Evolutionary conservation across 1,140 invertebrate genomes (phyloP).

Genomic region (Rhizoglyphus robini): DNA sequence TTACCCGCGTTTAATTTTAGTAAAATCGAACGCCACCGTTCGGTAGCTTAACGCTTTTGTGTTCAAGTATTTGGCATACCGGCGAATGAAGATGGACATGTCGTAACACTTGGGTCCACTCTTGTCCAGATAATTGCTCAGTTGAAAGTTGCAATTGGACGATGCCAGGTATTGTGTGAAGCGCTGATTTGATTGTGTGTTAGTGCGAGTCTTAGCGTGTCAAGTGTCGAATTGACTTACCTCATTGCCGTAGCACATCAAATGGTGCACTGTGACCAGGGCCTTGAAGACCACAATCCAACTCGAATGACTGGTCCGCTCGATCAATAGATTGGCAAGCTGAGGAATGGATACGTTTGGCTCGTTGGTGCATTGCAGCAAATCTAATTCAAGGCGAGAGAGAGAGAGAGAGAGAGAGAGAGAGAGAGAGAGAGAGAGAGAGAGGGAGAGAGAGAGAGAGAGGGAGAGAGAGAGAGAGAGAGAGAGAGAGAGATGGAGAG

Average conservation of each 20-base stretch:
- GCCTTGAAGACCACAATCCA: slow-evolving; percentile 99
- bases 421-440: background rate
- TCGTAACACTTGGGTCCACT: slow-evolving; percentile 84
- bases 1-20: slow-evolving; percentile 97
- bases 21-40: slow-evolving; percentile 97
- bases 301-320: slow-evolving; percentile 88
- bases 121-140: slow-evolving; percentile 92
- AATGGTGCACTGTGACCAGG: slow-evolving; percentile 92
- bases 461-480: no score
- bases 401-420: no score
- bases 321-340: slow-evolving; percentile 91
- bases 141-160: slow-evolving; percentile 96
- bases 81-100: slow-evolving; percentile 96
- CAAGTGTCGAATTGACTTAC: slow-evolving; percentile 40
- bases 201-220: background rate
- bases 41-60: slow-evolving; percentile 97
- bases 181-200: slow-evolving; percentile 60
- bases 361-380: slow-evolving; percentile 98
- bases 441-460: background rate
- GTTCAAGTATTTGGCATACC: slow-evolving; percentile 97
- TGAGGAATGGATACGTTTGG: slow-evolving; percentile 99
- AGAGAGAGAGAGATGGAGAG: no score
- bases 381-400: no score
- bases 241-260: slow-evolving; percentile 99
- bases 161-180: slow-evolving; percentile 99